Evolutionary conservation across 92 coral and sea anemone genomes (phyloP).

Genomic region (Porites lobata): DNA sequence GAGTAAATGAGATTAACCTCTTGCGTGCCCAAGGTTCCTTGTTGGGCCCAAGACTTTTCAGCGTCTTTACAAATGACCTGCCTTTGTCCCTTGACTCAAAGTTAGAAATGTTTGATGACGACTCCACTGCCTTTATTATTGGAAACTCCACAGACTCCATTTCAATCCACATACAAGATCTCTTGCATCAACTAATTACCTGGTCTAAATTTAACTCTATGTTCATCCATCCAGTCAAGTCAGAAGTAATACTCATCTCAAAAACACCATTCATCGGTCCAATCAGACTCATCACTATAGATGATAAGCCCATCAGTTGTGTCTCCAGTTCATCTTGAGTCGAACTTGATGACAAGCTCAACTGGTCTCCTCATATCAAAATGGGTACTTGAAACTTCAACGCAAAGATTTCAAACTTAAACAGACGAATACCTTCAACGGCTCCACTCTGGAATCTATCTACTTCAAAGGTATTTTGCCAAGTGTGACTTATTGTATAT

Average conservation of each 20-base stretch:
- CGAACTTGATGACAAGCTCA: constrained; percentile 27
- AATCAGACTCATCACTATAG: constrained; percentile 15
- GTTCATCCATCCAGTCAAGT: constrained; percentile 19
- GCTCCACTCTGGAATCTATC: constrained; percentile 21
- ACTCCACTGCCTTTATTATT: constrained; percentile 28
- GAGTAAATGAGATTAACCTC: constrained; percentile 15
- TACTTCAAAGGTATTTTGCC: background rate
- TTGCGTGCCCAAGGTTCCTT: constrained; percentile 34
- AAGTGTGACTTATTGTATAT: constrained; percentile 45
- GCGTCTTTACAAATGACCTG: constrained; percentile 41
- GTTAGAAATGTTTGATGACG: constrained; percentile 42
- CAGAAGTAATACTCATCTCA: constrained; percentile 17
- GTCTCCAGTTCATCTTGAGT: constrained; percentile 28
- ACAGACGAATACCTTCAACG: background rate
- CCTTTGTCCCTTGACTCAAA: constrained; percentile 28
- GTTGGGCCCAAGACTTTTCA: constrained; percentile 38
- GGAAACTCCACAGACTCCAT: constrained; percentile 36
- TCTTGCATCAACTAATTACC: constrained; percentile 11
- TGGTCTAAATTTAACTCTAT: constrained; percentile 43
- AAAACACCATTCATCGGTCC: constrained; percentile 32
- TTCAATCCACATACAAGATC: constrained; percentile 8
- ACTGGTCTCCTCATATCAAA: constrained; percentile 51
- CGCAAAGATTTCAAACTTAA: constrained; percentile 16
- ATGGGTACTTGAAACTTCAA: constrained; percentile 3
- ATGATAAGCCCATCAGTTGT: constrained; percentile 14